phyloP scores from a whole-genome alignment of 2,113 vertebrate species.

The Ptilonorhynchus violaceus region DNA sequence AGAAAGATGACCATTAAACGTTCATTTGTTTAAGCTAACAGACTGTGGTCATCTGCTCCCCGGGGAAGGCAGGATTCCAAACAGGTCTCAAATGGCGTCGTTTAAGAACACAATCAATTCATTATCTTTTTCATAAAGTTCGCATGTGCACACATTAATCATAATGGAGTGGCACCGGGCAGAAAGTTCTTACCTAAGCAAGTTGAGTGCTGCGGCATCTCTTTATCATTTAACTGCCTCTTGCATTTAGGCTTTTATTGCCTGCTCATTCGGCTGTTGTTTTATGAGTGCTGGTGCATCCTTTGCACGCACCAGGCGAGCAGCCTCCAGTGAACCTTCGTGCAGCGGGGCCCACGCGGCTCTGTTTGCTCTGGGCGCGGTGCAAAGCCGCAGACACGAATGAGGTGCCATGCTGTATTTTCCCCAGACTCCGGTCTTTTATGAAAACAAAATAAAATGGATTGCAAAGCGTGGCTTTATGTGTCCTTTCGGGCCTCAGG shows the following conservation, averaged over 20 bases:
- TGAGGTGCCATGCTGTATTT: neutral
- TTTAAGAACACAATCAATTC: slow-evolving; percentile 74
- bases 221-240: slow-evolving; percentile 71
- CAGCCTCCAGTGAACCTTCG: neutral
- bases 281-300: slow-evolving; percentile 61
- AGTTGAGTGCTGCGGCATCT: slow-evolving; percentile 59
- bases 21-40: slow-evolving; percentile 75
- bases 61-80: slow-evolving; percentile 49
- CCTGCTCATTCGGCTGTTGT: slow-evolving; percentile 68
- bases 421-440: neutral
- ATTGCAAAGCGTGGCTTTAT: fast-evolving
- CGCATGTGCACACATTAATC: slow-evolving; percentile 69
- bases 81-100: slow-evolving; percentile 64
- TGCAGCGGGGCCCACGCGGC: neutral
- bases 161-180: slow-evolving; percentile 45
- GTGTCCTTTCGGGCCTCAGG: neutral
- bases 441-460: neutral
- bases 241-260: slow-evolving; percentile 67
- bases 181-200: slow-evolving; percentile 77
- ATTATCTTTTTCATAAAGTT: slow-evolving; percentile 79
- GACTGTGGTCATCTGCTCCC: slow-evolving; percentile 66
- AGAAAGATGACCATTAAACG: slow-evolving; percentile 61
- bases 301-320: slow-evolving; percentile 17
- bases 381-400: neutral
- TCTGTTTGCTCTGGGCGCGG: neutral